Evolutionary conservation across 2,797 vertebrate genomes (phyloP).

Genomic region (Micropoecilia bifurca): DNA sequence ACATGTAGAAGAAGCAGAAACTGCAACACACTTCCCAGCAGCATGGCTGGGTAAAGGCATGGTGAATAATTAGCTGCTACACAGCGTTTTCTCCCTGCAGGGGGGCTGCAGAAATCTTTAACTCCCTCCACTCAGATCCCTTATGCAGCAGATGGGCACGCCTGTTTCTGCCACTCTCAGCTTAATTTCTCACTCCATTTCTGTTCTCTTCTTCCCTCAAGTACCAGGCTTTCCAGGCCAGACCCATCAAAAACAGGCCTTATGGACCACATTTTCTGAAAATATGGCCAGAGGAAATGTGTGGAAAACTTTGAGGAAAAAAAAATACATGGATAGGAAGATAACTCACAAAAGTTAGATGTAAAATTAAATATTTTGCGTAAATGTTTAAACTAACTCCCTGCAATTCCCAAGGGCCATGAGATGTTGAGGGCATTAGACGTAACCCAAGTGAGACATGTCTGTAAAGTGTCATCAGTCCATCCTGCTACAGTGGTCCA

Average conservation of each 20-base stretch:
- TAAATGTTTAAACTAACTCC: neutral
- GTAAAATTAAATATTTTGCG: neutral
- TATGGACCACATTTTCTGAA: neutral
- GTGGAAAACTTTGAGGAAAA: neutral
- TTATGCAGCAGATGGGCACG: conserved; percentile 31
- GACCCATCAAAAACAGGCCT: neutral
- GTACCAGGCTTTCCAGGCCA: neutral
- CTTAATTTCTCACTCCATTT: conserved; percentile 12
- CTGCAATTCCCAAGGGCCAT: conserved; percentile 17
- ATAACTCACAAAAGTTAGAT: neutral
- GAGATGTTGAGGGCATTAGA: neutral
- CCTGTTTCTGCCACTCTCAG: conserved; percentile 23
- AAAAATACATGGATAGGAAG: neutral
- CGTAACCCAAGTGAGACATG: conserved; percentile 6
- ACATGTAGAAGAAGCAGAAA: conserved; percentile 7
- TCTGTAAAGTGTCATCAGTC: neutral
- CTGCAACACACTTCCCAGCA: conserved; percentile 1
- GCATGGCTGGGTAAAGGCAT: conserved; percentile 8
- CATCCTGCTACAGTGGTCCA: neutral
- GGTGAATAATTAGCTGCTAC: conserved; percentile 48
- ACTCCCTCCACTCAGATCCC: conserved; percentile 15
- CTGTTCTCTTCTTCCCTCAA: neutral
- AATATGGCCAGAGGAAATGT: neutral
- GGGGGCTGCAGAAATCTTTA: conserved; percentile 33
- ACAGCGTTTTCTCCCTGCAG: conserved; percentile 26